Evolutionary conservation across 1,140 invertebrate species (phyloP), one percentile per base, ranked within the genome.

Genomic region (Zaprionus davidi): DNA sequence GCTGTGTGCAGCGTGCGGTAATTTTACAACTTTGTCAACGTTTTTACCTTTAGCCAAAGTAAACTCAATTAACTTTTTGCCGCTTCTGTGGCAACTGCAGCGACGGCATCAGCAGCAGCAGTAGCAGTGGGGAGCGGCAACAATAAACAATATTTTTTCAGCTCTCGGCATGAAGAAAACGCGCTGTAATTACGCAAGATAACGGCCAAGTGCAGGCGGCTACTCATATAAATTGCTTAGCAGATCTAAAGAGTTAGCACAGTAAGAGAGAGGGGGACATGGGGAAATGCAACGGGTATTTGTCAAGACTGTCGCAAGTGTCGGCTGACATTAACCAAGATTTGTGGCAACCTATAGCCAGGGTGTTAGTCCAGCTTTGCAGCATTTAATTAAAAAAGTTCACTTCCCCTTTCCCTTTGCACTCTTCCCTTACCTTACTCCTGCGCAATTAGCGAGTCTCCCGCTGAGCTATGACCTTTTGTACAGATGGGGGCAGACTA

Each of bases 41-140:
- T 88, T 88, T 88, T 84, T 88, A 73, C 78, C 63, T 66, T 63
- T 65, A 73, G 85, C 76, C 64, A 88, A 90, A 85, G 81, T 85
- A 88, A 88, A 88, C 85, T 88, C 76, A 88, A 88, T 88, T 88
- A 88, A 88, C 85, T 90, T 90, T 90, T 90, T 90, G 72, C 84
- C 69, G 71, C 71, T 75, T 75, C 67, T 55, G 64, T 22, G 24
- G 55, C 41, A n/a, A 41, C 28, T 67, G 55, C 65, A 58, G 53
- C 26, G 6, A 17, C 46, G 13, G 53, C 24, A n/a, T 15, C 28
- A 6, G 22, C 22, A 24, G 22, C 34, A 44, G 75, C 64, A 63
- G 9, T 20, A 51, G 38, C 38, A 41, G 38, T 13, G 3, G n/a
- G 41, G 41, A 17, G 41, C 41, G 41, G 78, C 78, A 76, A 88